phyloP scores from a whole-genome alignment of 2,888 invertebrate species.

The Ditula angustiorana region DNA sequence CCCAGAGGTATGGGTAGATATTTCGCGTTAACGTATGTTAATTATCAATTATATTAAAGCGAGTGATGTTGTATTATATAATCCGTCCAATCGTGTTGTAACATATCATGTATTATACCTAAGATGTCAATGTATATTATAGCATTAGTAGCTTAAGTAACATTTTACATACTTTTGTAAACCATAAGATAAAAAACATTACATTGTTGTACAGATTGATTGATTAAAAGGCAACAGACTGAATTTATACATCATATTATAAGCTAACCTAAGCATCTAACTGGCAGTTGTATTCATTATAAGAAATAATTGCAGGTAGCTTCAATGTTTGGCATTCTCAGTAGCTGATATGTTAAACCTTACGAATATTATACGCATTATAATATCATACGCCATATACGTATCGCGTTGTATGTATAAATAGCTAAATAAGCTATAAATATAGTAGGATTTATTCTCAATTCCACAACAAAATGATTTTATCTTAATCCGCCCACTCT shows the following conservation, averaged over 20 bases:
- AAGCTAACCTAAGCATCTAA: not conserved
- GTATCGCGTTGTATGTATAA: too few relatives aligned
- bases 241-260: not conserved
- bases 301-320: not conserved
- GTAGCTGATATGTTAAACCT: too few relatives aligned
- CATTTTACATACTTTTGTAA: not conserved
- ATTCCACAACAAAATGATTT: too few relatives aligned
- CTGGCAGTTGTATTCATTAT: not conserved
- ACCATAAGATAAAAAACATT: not conserved
- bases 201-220: not conserved
- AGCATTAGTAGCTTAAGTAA: not conserved
- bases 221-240: not conserved
- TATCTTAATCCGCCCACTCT: too few relatives aligned
- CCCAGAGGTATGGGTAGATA: slow-evolving; percentile 79
- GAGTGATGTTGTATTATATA: slow-evolving; percentile 23
- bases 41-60: slow-evolving; percentile 60
- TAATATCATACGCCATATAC: too few relatives aligned
- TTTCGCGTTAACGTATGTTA: slow-evolving; percentile 74
- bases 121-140: not conserved
- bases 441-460: too few relatives aligned
- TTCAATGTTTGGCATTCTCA: not conserved
- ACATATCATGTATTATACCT: slow-evolving; percentile 26
- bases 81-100: slow-evolving; percentile 35
- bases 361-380: too few relatives aligned
- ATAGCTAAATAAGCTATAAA: too few relatives aligned